Evolutionary conservation across 2,888 invertebrate genomes (phyloP).

Genomic region (Erebia ligea): DNA sequence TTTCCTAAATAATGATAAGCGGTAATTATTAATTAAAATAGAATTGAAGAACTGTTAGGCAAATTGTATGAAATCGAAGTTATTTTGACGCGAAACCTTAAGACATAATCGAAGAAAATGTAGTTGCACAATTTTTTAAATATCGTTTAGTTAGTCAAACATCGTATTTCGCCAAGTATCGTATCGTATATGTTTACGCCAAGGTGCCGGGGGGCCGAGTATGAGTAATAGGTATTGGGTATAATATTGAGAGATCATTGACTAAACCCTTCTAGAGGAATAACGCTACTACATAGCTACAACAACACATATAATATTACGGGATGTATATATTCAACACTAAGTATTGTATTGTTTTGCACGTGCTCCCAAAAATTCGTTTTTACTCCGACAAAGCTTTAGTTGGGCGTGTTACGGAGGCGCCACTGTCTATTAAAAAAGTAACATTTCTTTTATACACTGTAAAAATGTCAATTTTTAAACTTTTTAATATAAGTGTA

Average conservation of each 20-base stretch:
- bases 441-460: no score
- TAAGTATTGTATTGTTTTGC: no score
- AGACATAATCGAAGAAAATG: no score
- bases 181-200: slow-evolving; percentile 1
- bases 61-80: not conserved
- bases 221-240: slow-evolving; percentile 3
- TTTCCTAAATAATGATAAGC: not conserved
- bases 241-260: slow-evolving; percentile 25
- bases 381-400: no score
- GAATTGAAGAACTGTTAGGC: not conserved
- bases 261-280: slow-evolving; percentile 21
- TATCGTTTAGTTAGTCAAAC: slow-evolving; percentile 2
- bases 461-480: not conserved
- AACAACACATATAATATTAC: not conserved
- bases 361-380: no score
- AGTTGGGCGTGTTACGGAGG: no score
- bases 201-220: not conserved
- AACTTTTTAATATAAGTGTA: not conserved
- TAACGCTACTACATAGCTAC: slow-evolving; percentile 13
- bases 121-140: not conserved
- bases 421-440: no score
- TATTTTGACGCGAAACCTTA: no score
- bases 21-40: not conserved
- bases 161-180: slow-evolving; percentile 14
- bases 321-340: slow-evolving; percentile 7